Evolutionary conservation across 2,113 vertebrate genomes (phyloP).

Genomic region (Etia nguti): DNA sequence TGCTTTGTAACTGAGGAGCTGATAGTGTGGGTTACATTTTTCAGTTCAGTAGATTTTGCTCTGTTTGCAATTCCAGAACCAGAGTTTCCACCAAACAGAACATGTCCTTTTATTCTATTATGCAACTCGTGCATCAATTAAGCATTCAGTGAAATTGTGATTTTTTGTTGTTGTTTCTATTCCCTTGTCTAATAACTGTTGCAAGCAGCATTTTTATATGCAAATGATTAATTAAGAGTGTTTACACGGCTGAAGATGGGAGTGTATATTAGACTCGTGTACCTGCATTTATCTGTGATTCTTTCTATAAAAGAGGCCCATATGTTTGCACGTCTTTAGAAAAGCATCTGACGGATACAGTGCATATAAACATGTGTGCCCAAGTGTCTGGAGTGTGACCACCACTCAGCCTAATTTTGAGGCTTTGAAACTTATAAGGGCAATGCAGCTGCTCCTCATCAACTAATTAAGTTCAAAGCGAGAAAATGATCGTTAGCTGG

Average conservation of each 20-base stretch:
- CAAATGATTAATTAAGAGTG: not conserved
- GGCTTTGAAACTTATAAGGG: not conserved
- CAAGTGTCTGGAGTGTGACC: not conserved
- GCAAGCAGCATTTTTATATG: not conserved
- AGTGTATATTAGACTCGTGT: not conserved
- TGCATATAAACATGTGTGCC: not conserved
- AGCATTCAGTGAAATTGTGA: not conserved
- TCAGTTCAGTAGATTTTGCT: not conserved
- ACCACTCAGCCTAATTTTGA: not conserved
- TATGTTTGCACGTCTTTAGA: not conserved
- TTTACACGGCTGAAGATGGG: not conserved
- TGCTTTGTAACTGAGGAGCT: not conserved
- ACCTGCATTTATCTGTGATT: not conserved
- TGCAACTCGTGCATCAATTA: not conserved
- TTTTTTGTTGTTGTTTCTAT: not conserved
- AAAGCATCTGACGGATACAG: not conserved
- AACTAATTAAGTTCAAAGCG: constrained; percentile 36
- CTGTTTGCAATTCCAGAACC: not conserved
- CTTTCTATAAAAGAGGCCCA: not conserved
- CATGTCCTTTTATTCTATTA: not conserved
- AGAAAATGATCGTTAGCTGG: constrained; percentile 13
- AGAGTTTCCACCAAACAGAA: not conserved
- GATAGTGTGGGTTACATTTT: not conserved
- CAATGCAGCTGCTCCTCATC: not conserved
- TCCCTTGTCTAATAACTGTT: not conserved